A percentile compares a stretch with the other conserved stretches of the same genome.
Conservation (phyloP, 2,113 vertebrate species). For the Tragelaphus buxtoni region DNA sequence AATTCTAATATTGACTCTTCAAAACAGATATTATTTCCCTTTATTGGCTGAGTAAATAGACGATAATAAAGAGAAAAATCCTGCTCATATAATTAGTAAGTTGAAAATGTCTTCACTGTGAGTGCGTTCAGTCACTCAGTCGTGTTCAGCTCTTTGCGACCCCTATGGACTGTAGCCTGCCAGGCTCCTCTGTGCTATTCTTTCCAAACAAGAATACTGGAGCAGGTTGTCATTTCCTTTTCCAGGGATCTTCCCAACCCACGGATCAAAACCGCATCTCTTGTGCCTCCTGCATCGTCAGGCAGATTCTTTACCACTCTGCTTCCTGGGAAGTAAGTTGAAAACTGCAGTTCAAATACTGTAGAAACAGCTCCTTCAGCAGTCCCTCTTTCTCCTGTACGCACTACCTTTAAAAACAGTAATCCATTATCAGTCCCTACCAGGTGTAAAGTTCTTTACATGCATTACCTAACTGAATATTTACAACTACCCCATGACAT, state of each 20-base stretch:
- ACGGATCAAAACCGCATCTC: background rate
- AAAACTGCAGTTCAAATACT: background rate
- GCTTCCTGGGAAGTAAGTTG: background rate
- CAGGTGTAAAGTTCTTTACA: background rate
- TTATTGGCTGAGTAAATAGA: background rate
- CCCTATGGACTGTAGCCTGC: background rate
- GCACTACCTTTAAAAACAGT: background rate
- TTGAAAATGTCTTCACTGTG: background rate
- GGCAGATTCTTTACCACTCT: background rate
- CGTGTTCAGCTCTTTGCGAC: background rate
- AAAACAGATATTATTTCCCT: background rate
- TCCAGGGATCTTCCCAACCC: background rate
- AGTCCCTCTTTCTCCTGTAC: background rate
- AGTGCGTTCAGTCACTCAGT: background rate
- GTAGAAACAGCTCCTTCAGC: background rate
- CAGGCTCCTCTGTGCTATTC: background rate
- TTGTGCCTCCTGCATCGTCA: background rate
- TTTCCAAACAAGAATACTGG: background rate
- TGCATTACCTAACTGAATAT: background rate
- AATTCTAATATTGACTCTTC: background rate
- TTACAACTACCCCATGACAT: background rate
- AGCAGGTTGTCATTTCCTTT: background rate
- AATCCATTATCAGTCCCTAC: background rate
- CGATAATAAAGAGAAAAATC: background rate
- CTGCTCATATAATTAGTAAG: background rate